Conservation (phyloP, 2,797 vertebrate genomes). For the Sebastolobus altivelis region DNA sequence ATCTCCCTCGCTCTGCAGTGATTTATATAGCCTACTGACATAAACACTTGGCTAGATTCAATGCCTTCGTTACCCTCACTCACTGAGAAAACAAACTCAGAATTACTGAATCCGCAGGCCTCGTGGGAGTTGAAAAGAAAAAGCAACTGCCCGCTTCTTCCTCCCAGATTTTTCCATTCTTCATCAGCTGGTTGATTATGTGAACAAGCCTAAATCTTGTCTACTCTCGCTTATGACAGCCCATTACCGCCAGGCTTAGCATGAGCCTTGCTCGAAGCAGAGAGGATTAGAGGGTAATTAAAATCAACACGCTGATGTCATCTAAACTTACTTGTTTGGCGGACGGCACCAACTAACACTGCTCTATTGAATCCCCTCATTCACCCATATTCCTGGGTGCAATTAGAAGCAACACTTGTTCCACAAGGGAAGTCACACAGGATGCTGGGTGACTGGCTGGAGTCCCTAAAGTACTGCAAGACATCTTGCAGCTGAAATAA, state of each 20-base stretch:
- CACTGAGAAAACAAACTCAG: conserved; percentile 12
- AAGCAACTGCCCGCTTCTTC: conserved; percentile 6
- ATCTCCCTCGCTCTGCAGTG: background rate
- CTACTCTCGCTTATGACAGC: conserved; percentile 47
- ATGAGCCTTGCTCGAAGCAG: conserved; percentile 59
- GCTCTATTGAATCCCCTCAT: conserved; percentile 32
- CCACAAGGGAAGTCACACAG: conserved; percentile 27
- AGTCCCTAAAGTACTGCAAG: conserved; percentile 14
- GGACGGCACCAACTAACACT: conserved; percentile 24
- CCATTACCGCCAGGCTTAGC: conserved; percentile 60
- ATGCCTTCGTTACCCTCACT: background rate
- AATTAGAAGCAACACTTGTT: conserved; percentile 54
- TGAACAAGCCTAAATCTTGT: conserved; percentile 54
- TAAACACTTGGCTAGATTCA: background rate
- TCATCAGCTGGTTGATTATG: conserved; percentile 54
- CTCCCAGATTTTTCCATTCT: conserved; percentile 33
- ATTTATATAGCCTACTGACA: background rate
- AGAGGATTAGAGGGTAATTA: conserved; percentile 65
- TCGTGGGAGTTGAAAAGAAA: conserved; percentile 19
- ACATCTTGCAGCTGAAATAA: conserved; percentile 24
- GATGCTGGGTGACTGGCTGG: conserved; percentile 42
- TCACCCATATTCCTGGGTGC: conserved; percentile 49
- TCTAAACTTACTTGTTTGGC: conserved; percentile 59
- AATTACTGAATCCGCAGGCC: conserved; percentile 7
- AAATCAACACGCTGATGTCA: conserved; percentile 71